Percentiles rank a stretch among this genome's conserved stretches.
Conservation (phyloP, 2,113 vertebrate genomes). For the Saguinus imperator region DNA sequence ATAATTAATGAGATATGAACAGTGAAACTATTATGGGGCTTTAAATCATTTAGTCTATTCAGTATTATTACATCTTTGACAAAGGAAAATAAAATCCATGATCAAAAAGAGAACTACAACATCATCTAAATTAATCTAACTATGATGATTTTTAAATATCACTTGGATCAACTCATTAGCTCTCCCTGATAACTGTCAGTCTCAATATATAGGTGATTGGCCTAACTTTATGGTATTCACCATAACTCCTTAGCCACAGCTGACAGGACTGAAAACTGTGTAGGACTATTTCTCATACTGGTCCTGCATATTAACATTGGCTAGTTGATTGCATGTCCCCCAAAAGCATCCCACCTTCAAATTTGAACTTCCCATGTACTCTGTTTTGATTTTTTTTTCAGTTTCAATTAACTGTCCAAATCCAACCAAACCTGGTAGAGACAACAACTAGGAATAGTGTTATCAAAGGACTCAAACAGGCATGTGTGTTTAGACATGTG, state of each 20-base stretch:
- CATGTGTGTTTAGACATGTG: neutral
- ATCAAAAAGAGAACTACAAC: constrained; percentile 69
- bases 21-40: constrained; percentile 37
- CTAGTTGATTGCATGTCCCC: neutral
- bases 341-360: neutral
- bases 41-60: constrained; percentile 64
- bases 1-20: constrained; percentile 65
- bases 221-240: neutral
- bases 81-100: constrained; percentile 69
- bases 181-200: neutral
- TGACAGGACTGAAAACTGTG: neutral
- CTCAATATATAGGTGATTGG: neutral
- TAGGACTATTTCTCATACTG: neutral
- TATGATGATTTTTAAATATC: constrained; percentile 46
- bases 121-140: constrained; percentile 55
- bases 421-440: neutral
- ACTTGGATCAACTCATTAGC: constrained; percentile 38
- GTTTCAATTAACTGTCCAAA: neutral
- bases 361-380: neutral
- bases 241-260: neutral
- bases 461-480: neutral
- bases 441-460: neutral
- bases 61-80: constrained; percentile 57
- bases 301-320: neutral
- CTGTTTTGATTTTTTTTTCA: neutral